Percentiles rank a stretch among this genome's conserved stretches.
Conservation (phyloP, 2,113 vertebrate species). For the Heterotis niloticus region DNA sequence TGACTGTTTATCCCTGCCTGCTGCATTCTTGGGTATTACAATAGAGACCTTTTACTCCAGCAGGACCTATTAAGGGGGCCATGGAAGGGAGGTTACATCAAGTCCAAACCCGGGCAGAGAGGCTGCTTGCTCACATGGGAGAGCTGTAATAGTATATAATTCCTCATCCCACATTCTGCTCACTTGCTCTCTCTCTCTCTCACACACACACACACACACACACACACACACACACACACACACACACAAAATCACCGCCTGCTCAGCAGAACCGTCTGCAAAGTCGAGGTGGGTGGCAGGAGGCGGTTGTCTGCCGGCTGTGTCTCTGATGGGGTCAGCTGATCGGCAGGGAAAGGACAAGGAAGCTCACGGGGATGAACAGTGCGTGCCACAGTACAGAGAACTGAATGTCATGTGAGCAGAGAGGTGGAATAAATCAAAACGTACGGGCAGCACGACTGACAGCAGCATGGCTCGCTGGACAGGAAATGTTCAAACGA, state of each 20-base stretch:
- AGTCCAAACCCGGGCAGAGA: neutral
- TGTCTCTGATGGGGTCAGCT: neutral
- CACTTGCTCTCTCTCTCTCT: no score
- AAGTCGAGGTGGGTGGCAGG: no score
- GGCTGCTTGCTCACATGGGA: neutral
- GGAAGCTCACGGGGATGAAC: neutral
- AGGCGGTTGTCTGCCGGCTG: no score
- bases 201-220: no score
- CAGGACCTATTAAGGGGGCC: neutral
- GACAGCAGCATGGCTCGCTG: neutral
- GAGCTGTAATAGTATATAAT: neutral
- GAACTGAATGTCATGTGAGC: neutral
- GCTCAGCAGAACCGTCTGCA: neutral
- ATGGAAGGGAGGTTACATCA: neutral
- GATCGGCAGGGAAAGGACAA: neutral
- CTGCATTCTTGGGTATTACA: neutral
- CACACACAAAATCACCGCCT: neutral
- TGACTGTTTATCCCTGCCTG: neutral
- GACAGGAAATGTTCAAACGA: neutral
- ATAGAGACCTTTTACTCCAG: neutral
- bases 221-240: neutral
- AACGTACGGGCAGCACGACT: neutral
- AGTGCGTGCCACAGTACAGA: no score
- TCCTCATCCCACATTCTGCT: no score
- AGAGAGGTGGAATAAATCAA: neutral